These are phyloP conservation scores for Gallinago nigripennis DNA, from an alignment of 2,797 vertebrate species.

Conservation along the genomic window DNA sequence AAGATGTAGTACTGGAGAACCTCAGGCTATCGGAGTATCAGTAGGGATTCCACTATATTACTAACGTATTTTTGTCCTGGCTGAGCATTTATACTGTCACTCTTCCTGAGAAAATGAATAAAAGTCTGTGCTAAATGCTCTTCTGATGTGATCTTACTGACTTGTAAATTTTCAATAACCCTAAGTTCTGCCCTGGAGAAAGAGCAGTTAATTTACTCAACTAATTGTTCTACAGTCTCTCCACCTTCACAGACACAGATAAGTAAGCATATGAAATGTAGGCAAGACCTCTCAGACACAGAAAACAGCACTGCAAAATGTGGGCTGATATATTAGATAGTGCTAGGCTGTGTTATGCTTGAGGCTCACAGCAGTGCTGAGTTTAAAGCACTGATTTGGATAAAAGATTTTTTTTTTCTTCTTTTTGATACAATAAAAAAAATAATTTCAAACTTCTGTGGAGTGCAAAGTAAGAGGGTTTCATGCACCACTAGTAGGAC, in stretches of 20 bases:
- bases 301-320: not conserved
- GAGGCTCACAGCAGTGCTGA: not conserved
- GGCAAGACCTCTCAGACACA: not conserved
- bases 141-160: not conserved
- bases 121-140: not conserved
- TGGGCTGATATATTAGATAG: not conserved
- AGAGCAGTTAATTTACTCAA: not conserved
- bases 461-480: not conserved
- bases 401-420: not conserved
- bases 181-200: not conserved
- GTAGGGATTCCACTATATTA: not conserved
- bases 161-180: not conserved
- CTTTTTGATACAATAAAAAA: not conserved
- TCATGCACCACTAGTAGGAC: not conserved
- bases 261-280: not conserved
- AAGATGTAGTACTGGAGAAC: not conserved
- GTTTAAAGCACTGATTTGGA: not conserved
- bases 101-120: not conserved
- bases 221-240: not conserved
- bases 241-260: not conserved
- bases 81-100: not conserved
- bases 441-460: not conserved
- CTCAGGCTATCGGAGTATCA: not conserved
- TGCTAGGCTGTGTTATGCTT: not conserved
- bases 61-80: not conserved